Evolutionary conservation across 2,797 vertebrate species (phyloP), one percentile per base, ranked within the genome.

Genomic region (Crax fasciolata): DNA sequence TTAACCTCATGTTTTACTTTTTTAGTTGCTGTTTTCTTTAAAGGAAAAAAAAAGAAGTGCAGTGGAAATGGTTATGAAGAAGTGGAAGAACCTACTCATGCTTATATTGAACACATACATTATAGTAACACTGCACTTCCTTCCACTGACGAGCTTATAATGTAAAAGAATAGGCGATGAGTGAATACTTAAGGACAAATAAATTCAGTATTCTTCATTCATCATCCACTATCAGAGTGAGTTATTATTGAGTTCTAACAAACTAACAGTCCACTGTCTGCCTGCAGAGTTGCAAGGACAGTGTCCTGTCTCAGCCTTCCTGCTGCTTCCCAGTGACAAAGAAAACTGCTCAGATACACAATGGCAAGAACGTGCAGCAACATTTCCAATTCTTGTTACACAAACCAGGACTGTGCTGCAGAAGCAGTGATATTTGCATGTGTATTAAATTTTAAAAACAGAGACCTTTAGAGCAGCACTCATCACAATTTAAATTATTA

Each of bases 1-100:
- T 87, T 95, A 94, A 79, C 41, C 11, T 94, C 46, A n/a, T 24
- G 44, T 59, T 95, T 95, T 70, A 93, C 8, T 2, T 66, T 79
- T 83, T 79, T 59, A 49, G 25, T 51, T 90, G 65, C n/a, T 78
- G 32, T 73, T 77, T 86, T 59, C 52, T 84, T 74, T 77, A 79
- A 91, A 96, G 44, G 35, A 16, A 74, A 86, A 62, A 82, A 79
- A 62, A 62, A 30, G 72, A 70, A 2, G 9, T 77, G 67, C 20
- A 78, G 44, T 74, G 16, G 90, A 90, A 88, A 94, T 38, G 39
- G 48, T 72, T 78, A 74, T 8, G n/a, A 92, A 72, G 76, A 79
- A 55, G 32, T 39, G 28, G 62, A 73, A 57, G 68, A 83, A 66
- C 43, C 61, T 82, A 71, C 48, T 66, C 75, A 79, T 23, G 51